phyloP scores from a whole-genome alignment of 2,113 vertebrate genomes.

The Pedetes capensis region DNA sequence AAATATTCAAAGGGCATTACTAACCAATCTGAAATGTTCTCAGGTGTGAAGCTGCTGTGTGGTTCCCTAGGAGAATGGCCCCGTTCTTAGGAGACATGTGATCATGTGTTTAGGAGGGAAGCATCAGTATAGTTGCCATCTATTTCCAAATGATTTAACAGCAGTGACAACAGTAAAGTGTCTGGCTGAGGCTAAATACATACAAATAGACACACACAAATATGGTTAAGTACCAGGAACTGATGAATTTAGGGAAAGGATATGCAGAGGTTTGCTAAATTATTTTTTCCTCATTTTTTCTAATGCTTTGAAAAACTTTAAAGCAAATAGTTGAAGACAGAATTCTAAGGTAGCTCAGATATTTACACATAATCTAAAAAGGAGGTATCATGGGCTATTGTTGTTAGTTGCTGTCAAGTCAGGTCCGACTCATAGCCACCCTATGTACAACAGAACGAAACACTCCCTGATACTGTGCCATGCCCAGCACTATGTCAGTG shows the following conservation, averaged over 20 bases:
- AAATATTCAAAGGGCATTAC: not conserved
- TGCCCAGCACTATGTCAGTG: too few relatives aligned
- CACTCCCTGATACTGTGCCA: too few relatives aligned
- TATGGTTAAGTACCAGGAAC: not conserved
- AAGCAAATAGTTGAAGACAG: not conserved
- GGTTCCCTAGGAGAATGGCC: not conserved
- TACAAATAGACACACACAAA: not conserved
- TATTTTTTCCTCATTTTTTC: not conserved
- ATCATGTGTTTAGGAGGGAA: not conserved
- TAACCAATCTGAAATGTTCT: fast-evolving
- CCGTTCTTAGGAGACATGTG: not conserved
- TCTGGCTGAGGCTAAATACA: not conserved
- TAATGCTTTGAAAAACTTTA: not conserved
- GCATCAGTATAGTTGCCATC: too few relatives aligned
- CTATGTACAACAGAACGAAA: too few relatives aligned
- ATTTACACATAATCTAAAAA: not conserved
- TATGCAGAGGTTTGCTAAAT: not conserved
- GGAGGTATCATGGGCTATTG: fast-evolving
- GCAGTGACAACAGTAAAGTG: not conserved
- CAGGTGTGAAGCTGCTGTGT: not conserved
- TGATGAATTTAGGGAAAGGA: fast-evolving
- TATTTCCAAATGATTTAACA: not conserved
- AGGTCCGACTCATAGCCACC: too few relatives aligned
- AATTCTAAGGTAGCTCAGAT: not conserved
- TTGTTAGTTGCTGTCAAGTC: too few relatives aligned